These are phyloP conservation scores for Hepsetus odoe DNA, from an alignment of 2,113 vertebrate species.

Conservation along the genomic window DNA sequence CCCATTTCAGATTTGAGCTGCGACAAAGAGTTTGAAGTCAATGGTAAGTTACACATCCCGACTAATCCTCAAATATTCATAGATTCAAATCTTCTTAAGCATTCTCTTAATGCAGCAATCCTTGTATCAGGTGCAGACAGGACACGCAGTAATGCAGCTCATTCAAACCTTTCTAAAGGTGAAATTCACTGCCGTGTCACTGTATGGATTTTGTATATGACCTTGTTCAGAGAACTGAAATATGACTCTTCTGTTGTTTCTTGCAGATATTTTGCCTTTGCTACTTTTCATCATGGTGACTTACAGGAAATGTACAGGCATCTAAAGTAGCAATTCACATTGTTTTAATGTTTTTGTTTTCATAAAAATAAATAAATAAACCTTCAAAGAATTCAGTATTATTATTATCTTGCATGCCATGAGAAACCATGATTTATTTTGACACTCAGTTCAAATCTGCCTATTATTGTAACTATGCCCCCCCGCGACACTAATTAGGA, in stretches of 20 bases:
- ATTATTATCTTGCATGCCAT: too few species aligned
- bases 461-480: too few species aligned
- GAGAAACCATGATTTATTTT: too few species aligned
- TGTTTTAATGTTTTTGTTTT: background rate
- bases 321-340: too few species aligned
- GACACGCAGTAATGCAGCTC: background rate
- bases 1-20: slow-evolving; percentile 38
- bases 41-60: background rate
- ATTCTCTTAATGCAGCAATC: background rate
- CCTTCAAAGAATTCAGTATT: too few species aligned
- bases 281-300: too few species aligned
- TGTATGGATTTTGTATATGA: background rate
- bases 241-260: background rate
- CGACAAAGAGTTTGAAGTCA: background rate
- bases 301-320: too few species aligned
- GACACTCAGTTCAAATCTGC: too few species aligned
- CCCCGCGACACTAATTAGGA: too few species aligned
- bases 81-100: background rate
- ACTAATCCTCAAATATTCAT: background rate
- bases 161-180: background rate
- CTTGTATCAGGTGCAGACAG: background rate
- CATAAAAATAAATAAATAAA: too few species aligned
- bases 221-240: background rate
- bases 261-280: slow-evolving; percentile 10
- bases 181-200: background rate